Base-by-base conservation (phyloP, 2,888 invertebrate genomes). In the Achlya flavicornis region DNA sequence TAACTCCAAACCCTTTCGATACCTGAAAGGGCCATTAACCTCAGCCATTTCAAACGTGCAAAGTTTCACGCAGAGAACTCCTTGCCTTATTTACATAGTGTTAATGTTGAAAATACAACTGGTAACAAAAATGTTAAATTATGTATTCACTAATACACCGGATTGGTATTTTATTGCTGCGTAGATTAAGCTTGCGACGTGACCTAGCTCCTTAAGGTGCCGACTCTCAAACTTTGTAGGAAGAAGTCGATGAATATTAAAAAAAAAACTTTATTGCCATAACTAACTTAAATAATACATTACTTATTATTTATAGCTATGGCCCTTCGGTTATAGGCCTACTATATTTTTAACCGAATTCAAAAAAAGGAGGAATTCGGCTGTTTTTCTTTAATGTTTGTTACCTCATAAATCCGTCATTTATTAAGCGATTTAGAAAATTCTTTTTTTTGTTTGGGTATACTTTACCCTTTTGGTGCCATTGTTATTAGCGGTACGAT, bases 141-240 rank as follows among this genome's bases (percentile, higher is more conserved):
- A 60, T 60, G 60, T 60, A 60, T 60, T 60, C 60, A 11, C 60
- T 60, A 41, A 60, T 60, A 60, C 60, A 60, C 19, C 5, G 60
- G 60, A 60, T 60, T 60, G 60, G 60, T 60, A 60, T 41, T 60
- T 60, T 60, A 60, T 60, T 60, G 60, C 60, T 60, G 41, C 41
- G 60, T 60, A 60, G 41, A 60, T 60, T 60, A 60, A 43, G 60
- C 41, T 60, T 41, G 60, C 60, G 19, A 60, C 60, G 41, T 60
- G 60, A 43, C 60, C 60, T 12, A 53, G 8, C 6, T 11, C 12
- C 41, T 41, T 60, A 60, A 60, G 60, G 43, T 19, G 8, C 41
- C 41, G 60, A 41, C 41, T 60, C 12, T n/a, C 11, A 0, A 5
- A 41, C 41, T 19, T 58, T n/a, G 6, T 16, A 4, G 8, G 48